A percentile compares a stretch with the other conserved stretches of the same genome.
Conservation (phyloP, 2,888 invertebrate genomes). For the Habroteleia sp. region DNA sequence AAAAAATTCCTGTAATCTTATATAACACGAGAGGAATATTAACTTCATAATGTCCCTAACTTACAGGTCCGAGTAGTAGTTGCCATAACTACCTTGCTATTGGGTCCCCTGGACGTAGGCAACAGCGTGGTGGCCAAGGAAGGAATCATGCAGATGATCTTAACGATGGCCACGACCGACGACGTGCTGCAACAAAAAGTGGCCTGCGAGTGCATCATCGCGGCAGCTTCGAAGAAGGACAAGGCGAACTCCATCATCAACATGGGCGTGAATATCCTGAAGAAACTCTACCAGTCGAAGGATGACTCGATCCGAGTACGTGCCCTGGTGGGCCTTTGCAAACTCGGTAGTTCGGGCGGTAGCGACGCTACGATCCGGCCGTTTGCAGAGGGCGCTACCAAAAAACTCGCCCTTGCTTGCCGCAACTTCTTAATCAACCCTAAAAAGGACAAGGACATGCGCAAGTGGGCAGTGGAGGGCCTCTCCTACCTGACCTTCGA, state of each 20-base stretch:
- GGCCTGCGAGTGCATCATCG: conserved; percentile 97
- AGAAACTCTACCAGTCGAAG: conserved; percentile 93
- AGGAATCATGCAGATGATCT: conserved; percentile 96
- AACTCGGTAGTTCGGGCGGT: conserved; percentile 96
- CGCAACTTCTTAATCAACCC: conserved; percentile 94
- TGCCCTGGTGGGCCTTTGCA: conserved; percentile 96
- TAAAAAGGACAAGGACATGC: conserved; percentile 92
- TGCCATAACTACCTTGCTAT: conserved; percentile 92
- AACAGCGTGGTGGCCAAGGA: conserved; percentile 91
- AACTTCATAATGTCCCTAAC: no score
- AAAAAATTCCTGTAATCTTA: no score
- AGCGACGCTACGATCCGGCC: conserved; percentile 96
- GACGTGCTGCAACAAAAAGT: conserved; percentile 94
- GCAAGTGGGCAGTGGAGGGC: conserved; percentile 98
- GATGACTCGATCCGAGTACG: conserved; percentile 95
- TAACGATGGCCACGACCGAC: conserved; percentile 98
- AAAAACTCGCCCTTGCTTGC: conserved; percentile 96
- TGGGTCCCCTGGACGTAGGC: conserved; percentile 96
- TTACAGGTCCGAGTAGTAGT: conserved; percentile 87
- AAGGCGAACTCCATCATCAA: conserved; percentile 94
- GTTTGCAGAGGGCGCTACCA: conserved; percentile 96
- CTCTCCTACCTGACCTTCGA: conserved; percentile 97
- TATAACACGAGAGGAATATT: no score
- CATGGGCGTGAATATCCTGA: conserved; percentile 96
- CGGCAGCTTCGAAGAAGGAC: conserved; percentile 98